These are phyloP conservation scores for Sipha maydis DNA, from an alignment of 2,888 invertebrate species.

Conservation along the genomic window DNA sequence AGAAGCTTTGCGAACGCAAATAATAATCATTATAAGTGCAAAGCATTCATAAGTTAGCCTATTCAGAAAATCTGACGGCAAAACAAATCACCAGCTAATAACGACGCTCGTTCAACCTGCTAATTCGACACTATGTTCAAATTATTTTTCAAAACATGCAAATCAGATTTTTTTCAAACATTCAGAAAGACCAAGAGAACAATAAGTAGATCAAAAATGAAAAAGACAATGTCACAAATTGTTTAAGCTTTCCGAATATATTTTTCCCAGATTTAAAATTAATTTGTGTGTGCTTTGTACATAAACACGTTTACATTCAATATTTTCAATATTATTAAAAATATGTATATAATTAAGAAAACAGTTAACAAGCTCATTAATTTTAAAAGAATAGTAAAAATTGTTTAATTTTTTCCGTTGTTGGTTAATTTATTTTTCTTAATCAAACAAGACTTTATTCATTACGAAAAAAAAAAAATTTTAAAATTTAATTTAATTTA, in stretches of 20 bases:
- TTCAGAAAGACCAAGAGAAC: constrained; percentile 49
- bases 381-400: constrained; percentile 6
- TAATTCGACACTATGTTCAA: constrained; percentile 59
- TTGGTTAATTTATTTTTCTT: no score
- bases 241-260: constrained; percentile 51
- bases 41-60: constrained; percentile 53
- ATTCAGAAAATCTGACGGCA: constrained; percentile 61
- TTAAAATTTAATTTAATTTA: no score
- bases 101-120: constrained; percentile 61
- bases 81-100: constrained; percentile 60
- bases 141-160: constrained; percentile 61
- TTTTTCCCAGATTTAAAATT: constrained; percentile 30
- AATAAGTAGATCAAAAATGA: constrained; percentile 56
- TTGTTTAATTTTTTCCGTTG: background rate
- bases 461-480: no score
- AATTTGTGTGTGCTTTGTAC: constrained; percentile 13
- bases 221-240: constrained; percentile 54
- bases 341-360: background rate
- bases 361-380: background rate
- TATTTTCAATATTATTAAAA: constrained; percentile 37
- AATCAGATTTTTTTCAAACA: constrained; percentile 56
- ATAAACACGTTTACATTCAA: constrained; percentile 33
- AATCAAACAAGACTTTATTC: no score
- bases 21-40: constrained; percentile 60
- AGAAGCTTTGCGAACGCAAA: constrained; percentile 59